Conservation (phyloP, 2,797 vertebrate species). For the Cossypha polioptera region DNA sequence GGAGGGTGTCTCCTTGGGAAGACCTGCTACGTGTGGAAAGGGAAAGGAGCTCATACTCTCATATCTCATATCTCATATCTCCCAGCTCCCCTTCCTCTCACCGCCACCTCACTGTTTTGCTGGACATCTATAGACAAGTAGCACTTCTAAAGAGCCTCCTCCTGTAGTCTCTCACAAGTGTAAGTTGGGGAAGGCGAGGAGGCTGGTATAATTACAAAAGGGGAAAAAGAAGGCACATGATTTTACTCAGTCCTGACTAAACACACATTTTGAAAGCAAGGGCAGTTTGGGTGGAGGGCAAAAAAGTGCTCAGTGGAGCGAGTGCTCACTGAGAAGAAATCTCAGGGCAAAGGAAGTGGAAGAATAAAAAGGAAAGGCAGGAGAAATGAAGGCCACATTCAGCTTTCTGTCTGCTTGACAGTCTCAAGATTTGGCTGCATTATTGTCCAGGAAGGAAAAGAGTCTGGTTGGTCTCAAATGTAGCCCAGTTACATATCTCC, state of each 20-base stretch:
- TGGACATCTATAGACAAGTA: conserved; percentile 32
- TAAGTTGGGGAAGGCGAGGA: conserved; percentile 53
- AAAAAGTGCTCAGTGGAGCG: conserved; percentile 55
- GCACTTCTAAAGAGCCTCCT: conserved; percentile 55
- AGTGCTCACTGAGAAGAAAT: conserved; percentile 46
- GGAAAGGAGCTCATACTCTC: conserved; percentile 24
- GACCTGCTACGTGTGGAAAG: conserved; percentile 45
- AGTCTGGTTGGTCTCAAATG: conserved; percentile 73
- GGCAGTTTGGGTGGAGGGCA: conserved; percentile 57
- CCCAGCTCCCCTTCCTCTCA: neutral
- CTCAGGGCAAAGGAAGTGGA: conserved; percentile 47
- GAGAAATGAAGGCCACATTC: conserved; percentile 75
- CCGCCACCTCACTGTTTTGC: conserved; percentile 24
- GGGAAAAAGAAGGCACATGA: conserved; percentile 81
- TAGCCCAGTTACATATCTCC: conserved; percentile 83
- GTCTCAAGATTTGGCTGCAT: conserved; percentile 78
- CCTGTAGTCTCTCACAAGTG: neutral
- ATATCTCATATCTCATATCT: too few species aligned
- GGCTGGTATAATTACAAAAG: conserved; percentile 68
- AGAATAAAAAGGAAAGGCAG: conserved; percentile 70
- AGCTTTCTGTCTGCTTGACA: conserved; percentile 77
- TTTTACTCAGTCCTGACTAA: conserved; percentile 75
- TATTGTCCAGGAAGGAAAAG: conserved; percentile 74
- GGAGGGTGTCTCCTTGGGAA: conserved; percentile 53
- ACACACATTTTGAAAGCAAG: conserved; percentile 73